Conservation (phyloP, 2,888 invertebrate species). For the Agrochola circellaris region DNA sequence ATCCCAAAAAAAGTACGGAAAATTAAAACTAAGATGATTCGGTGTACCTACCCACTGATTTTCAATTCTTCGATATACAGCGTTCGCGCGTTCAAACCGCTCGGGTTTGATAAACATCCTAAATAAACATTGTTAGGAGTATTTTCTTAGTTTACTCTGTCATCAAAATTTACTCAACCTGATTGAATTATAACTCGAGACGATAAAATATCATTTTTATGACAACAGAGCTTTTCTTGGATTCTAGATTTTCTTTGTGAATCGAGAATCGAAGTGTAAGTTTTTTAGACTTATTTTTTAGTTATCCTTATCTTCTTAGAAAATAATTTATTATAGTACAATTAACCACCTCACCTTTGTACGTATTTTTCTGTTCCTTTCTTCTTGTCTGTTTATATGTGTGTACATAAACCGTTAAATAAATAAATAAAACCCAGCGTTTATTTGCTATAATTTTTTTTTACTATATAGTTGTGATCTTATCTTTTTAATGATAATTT, state of each 20-base stretch:
- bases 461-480: too few species aligned
- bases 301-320: not conserved
- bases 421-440: not conserved
- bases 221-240: slow-evolving; percentile 32
- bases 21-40: not conserved
- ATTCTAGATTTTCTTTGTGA: slow-evolving; percentile 18
- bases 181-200: slow-evolving; percentile 66
- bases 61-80: not conserved
- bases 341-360: too few species aligned
- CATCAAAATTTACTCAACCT: slow-evolving; percentile 62
- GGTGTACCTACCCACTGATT: not conserved
- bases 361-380: too few species aligned
- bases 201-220: slow-evolving; percentile 55
- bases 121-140: slow-evolving; percentile 67
- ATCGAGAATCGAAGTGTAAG: slow-evolving; percentile 13
- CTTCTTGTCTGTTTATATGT: too few species aligned
- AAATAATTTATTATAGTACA: not conserved
- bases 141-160: slow-evolving; percentile 63
- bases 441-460: not conserved
- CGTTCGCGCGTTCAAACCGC: slow-evolving; percentile 32
- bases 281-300: not conserved
- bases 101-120: slow-evolving; percentile 58
- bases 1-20: fast-evolving
- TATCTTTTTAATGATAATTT: too few species aligned
- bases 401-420: too few species aligned